Base-by-base conservation (phyloP, 1,140 invertebrate genomes). In the Lordiphosa mommai region DNA sequence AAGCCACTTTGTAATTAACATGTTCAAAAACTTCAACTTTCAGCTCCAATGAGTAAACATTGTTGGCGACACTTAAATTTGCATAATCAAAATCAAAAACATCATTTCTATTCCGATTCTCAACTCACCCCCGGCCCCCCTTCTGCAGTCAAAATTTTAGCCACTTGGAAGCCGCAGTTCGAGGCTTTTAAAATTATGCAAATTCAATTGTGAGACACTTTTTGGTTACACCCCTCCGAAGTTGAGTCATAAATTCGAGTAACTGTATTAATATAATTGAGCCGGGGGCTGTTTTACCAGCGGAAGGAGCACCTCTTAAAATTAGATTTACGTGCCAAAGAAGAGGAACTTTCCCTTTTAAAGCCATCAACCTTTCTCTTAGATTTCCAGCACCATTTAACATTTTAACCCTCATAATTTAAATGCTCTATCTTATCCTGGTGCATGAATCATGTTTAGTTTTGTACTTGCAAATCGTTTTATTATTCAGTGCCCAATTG, bases 31-130 rank as follows among this genome's bases (percentile, higher is more conserved):
- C 55, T 56, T 66, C 66, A 61, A 60, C 50, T 82, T 82, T 71
- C 58, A 37, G 61, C 41, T 82, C 46, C 61, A 61, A 68, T 82
- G 67, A 63, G 47, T 66, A 77, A 79, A 84, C 76, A 82, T 84
- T 82, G 76, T 82, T 84, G 72, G 40, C 67, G 48, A 82, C 82
- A 87, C 77, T 86, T 86, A 86, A 86, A 86, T 86, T 86, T 84
- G 72, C 82, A 86, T 87, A 86, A 86, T 86, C 82, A 86, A 86
- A 86, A 86, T 86, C 82, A 86, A 86, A 86, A 86, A 87, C 82
- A 86, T 77, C 60, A 72, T 65, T 80, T 80, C 76, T 71, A 82
- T 59, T 59, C 61, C 68, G 60, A 64, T 41, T 52, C 32, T 9
- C 36, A 9, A 8, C 17, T 16, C 33, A 16, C 13, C 3, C 16